phyloP scores from a whole-genome alignment of 2,888 invertebrate species.

The Ormyrus rosae region DNA sequence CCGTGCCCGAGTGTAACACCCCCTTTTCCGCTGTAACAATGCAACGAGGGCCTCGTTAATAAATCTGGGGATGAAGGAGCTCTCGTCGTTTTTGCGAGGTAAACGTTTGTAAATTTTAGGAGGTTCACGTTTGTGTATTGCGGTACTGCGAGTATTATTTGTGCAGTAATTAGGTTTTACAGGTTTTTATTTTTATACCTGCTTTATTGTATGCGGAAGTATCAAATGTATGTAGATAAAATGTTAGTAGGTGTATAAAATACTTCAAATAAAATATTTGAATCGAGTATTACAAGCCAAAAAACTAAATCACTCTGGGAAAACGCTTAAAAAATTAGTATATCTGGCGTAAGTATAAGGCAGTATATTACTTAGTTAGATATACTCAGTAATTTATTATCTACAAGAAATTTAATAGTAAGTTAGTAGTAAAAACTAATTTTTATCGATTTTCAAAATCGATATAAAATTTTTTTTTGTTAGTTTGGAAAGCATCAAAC shows the following conservation, averaged over 20 bases:
- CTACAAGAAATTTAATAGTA: background rate
- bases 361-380: too few species aligned
- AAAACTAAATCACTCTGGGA: background rate
- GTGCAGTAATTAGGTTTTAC: too few species aligned
- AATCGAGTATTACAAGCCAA: too few species aligned
- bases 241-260: too few species aligned
- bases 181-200: too few species aligned
- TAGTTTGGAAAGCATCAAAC: constrained; percentile 8
- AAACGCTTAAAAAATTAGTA: constrained; percentile 19
- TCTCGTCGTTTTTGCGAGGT: too few species aligned
- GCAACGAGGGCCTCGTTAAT: background rate
- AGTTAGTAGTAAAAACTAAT: background rate
- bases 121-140: too few species aligned
- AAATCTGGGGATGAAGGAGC: background rate
- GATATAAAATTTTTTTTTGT: background rate
- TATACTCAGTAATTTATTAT: background rate
- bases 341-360: background rate
- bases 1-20: constrained; percentile 65
- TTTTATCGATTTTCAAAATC: background rate
- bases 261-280: too few species aligned
- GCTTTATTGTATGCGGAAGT: too few species aligned
- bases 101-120: too few species aligned
- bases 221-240: too few species aligned
- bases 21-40: constrained; percentile 67
- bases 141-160: too few species aligned